Conservation (phyloP, 2,888 invertebrate species). For the Drosophila neotestacea region DNA sequence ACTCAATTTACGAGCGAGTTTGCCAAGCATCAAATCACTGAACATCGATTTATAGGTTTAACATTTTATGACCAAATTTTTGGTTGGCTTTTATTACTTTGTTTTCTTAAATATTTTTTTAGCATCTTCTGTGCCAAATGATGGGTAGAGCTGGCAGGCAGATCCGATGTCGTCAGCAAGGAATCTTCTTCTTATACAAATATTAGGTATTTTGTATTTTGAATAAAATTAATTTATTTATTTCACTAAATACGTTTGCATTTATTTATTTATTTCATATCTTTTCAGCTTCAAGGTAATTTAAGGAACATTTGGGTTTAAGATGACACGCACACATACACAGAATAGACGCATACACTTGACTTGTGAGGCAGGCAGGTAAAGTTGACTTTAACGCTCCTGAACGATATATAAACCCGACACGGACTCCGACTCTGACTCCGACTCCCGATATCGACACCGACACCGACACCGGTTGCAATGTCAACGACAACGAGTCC, state of each 20-base stretch:
- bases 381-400: conserved; percentile 22
- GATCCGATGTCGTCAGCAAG: conserved; percentile 35
- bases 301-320: conserved; percentile 79
- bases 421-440: conserved; percentile 16
- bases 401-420: conserved; percentile 8
- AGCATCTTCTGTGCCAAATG: conserved; percentile 1
- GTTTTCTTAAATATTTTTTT: conserved; percentile 20
- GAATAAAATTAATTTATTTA: conserved; percentile 31
- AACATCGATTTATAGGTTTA: conserved; percentile 44
- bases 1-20: conserved; percentile 49
- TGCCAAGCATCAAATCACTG: conserved; percentile 40
- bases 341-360: conserved; percentile 36
- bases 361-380: conserved; percentile 46
- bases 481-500: conserved; percentile 24
- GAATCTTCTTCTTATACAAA: conserved; percentile 22
- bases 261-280: conserved; percentile 32
- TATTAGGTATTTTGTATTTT: conserved; percentile 18
- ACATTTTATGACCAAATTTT: conserved; percentile 40
- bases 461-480: background rate
- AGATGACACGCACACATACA: conserved; percentile 48
- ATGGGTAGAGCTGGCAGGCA: background rate
- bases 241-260: conserved; percentile 49
- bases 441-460: conserved; percentile 22
- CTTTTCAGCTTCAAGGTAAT: conserved; percentile 70
- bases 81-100: conserved; percentile 3